These are phyloP conservation scores for Cepaea hortensis DNA, from an alignment of 2,888 invertebrate genomes.

Conservation along the genomic window DNA sequence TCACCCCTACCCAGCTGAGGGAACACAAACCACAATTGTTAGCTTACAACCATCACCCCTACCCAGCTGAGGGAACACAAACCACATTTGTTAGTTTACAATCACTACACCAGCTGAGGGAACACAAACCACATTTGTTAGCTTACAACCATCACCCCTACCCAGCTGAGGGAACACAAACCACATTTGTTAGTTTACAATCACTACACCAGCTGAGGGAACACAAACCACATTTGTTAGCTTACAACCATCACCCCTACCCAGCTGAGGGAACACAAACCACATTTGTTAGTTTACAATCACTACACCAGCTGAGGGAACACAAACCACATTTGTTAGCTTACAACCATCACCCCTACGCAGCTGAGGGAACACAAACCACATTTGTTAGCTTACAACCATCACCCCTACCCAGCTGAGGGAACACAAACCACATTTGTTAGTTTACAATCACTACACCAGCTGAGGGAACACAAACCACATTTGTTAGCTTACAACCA, in stretches of 20 bases:
- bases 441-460: slow-evolving; percentile 99
- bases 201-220: neutral
- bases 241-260: too few species aligned
- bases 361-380: too few species aligned
- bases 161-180: neutral
- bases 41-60: too few species aligned
- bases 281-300: too few species aligned
- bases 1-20: slow-evolving; percentile 78
- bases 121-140: neutral
- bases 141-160: too few species aligned
- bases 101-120: slow-evolving; percentile 78
- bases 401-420: slow-evolving; percentile 99
- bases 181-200: neutral
- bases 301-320: too few species aligned
- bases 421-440: slow-evolving; percentile 98
- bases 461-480: slow-evolving; percentile 76
- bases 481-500: neutral
- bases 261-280: too few species aligned
- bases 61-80: slow-evolving; percentile 78
- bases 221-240: neutral
- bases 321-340: too few species aligned
- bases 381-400: too few species aligned
- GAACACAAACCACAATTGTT: neutral
- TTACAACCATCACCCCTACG: too few species aligned
- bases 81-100: neutral